These are phyloP conservation scores for Philaethria dido DNA, from an alignment of 2,888 invertebrate species.

Conservation along the genomic window DNA sequence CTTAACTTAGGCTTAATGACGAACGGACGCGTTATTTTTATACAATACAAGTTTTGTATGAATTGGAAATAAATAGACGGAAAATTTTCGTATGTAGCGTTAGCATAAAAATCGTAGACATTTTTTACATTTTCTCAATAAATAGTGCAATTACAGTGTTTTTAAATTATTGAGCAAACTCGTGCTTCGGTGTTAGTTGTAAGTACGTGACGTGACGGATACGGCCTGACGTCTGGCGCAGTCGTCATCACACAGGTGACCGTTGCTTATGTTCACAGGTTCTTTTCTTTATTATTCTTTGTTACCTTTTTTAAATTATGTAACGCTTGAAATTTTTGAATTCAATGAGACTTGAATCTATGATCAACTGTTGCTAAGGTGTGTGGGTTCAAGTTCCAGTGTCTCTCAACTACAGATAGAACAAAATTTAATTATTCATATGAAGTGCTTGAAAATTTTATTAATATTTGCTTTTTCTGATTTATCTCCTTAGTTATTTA, in stretches of 20 bases:
- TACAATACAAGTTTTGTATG: conserved; percentile 19
- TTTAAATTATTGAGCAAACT: conserved; percentile 13
- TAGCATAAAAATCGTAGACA: conserved; percentile 13
- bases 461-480: neutral
- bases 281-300: too few relatives aligned
- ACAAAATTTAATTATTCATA: neutral
- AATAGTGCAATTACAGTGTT: conserved; percentile 21
- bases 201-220: neutral
- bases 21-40: conserved; percentile 15
- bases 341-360: too few relatives aligned
- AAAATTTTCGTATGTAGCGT: conserved; percentile 16
- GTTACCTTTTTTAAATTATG: too few relatives aligned
- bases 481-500: neutral
- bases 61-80: neutral
- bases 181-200: conserved; percentile 14
- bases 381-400: too few relatives aligned
- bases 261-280: conserved; percentile 2
- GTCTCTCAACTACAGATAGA: neutral
- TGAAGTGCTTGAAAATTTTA: too few relatives aligned
- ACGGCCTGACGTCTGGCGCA: conserved; percentile 6
- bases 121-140: conserved; percentile 10
- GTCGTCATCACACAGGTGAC: too few relatives aligned
- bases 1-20: conserved; percentile 25
- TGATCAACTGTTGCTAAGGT: too few relatives aligned
- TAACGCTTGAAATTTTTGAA: too few relatives aligned